Conservation (phyloP, 1,140 invertebrate species). For the Archegozetes longisetosus region DNA sequence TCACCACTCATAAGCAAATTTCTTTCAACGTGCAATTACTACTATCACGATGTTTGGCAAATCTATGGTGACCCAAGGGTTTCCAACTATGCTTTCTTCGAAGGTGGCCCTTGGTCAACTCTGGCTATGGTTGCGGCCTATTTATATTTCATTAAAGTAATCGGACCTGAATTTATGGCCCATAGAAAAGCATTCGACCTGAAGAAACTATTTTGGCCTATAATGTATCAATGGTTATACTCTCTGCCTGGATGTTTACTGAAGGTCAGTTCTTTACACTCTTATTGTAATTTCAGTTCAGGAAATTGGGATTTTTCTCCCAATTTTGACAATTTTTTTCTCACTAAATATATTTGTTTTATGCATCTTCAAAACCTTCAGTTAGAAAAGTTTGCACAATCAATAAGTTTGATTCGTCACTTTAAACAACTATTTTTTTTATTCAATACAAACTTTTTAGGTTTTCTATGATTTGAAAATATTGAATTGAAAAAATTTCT, state of each 20-base stretch:
- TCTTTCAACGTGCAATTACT: neutral
- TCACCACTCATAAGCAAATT: neutral
- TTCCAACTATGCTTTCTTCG: slow-evolving; percentile 9
- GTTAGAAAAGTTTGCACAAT: no score
- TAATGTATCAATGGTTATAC: slow-evolving; percentile 30
- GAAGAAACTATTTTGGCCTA: slow-evolving; percentile 28
- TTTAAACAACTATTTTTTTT: no score
- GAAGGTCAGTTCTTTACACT: neutral
- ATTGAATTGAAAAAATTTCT: no score
- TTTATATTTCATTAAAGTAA: slow-evolving; percentile 17
- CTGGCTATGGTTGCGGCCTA: slow-evolving; percentile 17
- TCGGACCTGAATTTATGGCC: slow-evolving; percentile 31
- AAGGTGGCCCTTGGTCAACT: slow-evolving; percentile 5
- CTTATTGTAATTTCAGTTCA: no score
- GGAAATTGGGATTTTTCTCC: no score
- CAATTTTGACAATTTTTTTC: no score
- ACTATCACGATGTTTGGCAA: slow-evolving; percentile 7
- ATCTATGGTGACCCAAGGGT: slow-evolving; percentile 15
- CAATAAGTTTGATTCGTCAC: no score
- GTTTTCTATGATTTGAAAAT: no score
- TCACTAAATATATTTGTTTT: no score
- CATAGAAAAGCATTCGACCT: slow-evolving; percentile 30
- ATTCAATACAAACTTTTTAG: no score
- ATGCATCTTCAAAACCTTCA: no score
- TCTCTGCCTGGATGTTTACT: slow-evolving; percentile 29